phyloP scores from a whole-genome alignment of 2,113 vertebrate genomes.

The Oxyruncus cristatus region DNA sequence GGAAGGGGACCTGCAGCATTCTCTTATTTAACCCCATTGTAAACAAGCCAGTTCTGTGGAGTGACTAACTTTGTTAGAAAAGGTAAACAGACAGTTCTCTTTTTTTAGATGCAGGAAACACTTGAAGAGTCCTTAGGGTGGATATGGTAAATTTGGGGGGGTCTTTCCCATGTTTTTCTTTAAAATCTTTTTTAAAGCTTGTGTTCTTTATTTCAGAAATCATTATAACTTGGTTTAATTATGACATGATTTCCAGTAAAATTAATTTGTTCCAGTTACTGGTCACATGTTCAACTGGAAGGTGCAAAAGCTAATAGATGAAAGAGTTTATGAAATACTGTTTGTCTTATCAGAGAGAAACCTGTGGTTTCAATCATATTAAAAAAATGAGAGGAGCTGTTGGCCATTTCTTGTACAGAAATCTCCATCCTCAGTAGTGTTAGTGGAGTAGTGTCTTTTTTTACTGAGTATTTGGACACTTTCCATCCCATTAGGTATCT shows the following conservation, averaged over 20 bases:
- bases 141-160: not conserved
- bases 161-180: not conserved
- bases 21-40: fast-evolving
- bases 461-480: not conserved
- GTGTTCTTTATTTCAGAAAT: not conserved
- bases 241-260: not conserved
- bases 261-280: not conserved
- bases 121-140: not conserved
- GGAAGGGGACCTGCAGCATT: not conserved
- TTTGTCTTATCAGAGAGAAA: not conserved
- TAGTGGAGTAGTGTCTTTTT: not conserved
- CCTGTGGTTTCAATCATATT: not conserved
- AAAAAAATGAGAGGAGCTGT: not conserved
- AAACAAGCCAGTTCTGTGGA: not conserved
- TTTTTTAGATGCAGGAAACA: not conserved
- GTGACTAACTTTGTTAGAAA: not conserved
- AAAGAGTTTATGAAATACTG: not conserved
- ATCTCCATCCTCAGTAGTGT: not conserved
- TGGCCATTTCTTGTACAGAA: not conserved
- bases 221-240: not conserved
- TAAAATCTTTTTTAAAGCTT: not conserved
- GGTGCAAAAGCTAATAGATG: not conserved
- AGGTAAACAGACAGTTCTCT: not conserved
- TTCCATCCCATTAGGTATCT: not conserved
- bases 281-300: not conserved